Conservation (phyloP, 2,888 invertebrate species). For the Leuctra nigra region DNA sequence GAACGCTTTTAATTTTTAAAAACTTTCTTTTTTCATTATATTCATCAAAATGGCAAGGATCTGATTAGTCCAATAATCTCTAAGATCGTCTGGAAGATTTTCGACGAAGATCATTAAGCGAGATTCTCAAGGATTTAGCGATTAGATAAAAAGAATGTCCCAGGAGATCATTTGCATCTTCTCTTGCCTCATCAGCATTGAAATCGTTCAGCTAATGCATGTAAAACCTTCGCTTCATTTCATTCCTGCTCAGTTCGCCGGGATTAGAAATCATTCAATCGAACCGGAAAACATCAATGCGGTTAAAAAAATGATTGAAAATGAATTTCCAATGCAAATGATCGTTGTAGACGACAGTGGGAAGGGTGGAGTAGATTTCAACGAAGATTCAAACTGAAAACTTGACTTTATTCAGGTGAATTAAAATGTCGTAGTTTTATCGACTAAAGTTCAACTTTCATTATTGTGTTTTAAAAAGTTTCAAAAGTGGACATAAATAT, state of each 20-base stretch:
- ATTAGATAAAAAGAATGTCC: constrained; percentile 5
- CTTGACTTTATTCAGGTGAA: too few species aligned
- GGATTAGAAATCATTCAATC: not conserved
- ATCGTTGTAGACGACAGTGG: too few species aligned
- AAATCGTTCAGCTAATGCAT: not conserved
- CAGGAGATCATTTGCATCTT: constrained; percentile 8
- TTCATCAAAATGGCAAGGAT: too few species aligned
- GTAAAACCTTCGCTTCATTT: constrained; percentile 2
- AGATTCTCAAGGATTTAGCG: not conserved
- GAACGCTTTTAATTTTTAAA: too few species aligned
- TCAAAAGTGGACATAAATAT: too few species aligned
- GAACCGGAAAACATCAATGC: not conserved
- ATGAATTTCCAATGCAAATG: constrained; percentile 3
- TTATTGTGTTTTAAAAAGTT: too few species aligned
- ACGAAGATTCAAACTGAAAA: too few species aligned
- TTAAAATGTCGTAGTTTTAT: too few species aligned
- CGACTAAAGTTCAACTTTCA: too few species aligned
- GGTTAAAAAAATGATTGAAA: not conserved
- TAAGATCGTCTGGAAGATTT: not conserved
- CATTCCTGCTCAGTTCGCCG: not conserved
- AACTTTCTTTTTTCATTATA: too few species aligned
- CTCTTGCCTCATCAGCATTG: constrained; percentile 2
- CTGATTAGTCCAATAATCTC: constrained; percentile 3
- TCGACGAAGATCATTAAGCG: not conserved
- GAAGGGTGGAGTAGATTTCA: too few species aligned